These are phyloP conservation scores for Apodemia hepburni DNA, from an alignment of 2,888 invertebrate species.

Conservation along the genomic window DNA sequence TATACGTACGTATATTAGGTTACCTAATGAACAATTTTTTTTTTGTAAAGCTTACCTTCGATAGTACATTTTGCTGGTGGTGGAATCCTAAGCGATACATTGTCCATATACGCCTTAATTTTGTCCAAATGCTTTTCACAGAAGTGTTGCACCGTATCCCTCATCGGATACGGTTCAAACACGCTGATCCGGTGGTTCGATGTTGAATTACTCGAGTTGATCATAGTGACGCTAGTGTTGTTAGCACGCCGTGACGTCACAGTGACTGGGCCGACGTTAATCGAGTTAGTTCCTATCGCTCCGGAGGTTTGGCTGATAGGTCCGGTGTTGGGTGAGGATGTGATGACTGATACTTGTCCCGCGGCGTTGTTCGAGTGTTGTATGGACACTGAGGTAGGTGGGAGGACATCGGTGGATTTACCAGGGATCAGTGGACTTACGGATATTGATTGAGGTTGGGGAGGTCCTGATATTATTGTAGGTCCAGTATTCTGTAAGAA, in stretches of 20 bases:
- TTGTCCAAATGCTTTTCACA: slow-evolving; percentile 97
- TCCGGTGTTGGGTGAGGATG: slow-evolving; percentile 35
- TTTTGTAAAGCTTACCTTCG: slow-evolving; percentile 82
- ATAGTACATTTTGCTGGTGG: slow-evolving; percentile 96
- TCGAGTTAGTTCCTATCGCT: slow-evolving; percentile 38
- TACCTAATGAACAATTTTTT: too few species aligned
- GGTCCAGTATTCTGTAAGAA: slow-evolving; percentile 49
- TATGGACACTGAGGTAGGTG: slow-evolving; percentile 55
- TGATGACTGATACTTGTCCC: slow-evolving; percentile 54
- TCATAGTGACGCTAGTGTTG: slow-evolving; percentile 89
- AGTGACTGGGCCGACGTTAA: slow-evolving; percentile 79
- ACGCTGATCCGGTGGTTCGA: slow-evolving; percentile 85
- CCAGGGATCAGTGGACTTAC: slow-evolving; percentile 59
- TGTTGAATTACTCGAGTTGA: slow-evolving; percentile 77
- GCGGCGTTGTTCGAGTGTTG: slow-evolving; percentile 62
- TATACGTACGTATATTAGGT: too few species aligned
- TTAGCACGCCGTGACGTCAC: slow-evolving; percentile 83
- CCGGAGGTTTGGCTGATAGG: slow-evolving; percentile 27
- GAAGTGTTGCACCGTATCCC: slow-evolving; percentile 96
- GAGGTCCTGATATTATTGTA: slow-evolving; percentile 50
- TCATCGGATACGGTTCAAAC: slow-evolving; percentile 94
- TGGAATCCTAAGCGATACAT: slow-evolving; percentile 90
- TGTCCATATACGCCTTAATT: slow-evolving; percentile 94
- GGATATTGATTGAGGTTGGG: slow-evolving; percentile 58
- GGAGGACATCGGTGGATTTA: slow-evolving; percentile 61